Evolutionary conservation across 1,140 invertebrate genomes (phyloP), one percentile per base, ranked within the genome.

Genomic region (Camponotus vicinus): DNA sequence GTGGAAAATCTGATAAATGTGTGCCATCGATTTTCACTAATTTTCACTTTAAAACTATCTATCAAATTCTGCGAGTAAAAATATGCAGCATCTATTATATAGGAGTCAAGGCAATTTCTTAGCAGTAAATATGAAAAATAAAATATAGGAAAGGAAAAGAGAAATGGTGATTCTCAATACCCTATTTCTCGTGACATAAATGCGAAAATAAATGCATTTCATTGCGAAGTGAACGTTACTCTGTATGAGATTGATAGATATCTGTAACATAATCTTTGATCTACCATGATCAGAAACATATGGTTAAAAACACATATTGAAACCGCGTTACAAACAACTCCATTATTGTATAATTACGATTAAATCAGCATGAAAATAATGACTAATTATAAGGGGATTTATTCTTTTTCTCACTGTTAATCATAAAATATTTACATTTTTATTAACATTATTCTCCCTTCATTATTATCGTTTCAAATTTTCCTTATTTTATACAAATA

Each of bases 51-150:
- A 11, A 21, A 21, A 77, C 4, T 42, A 32, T 77, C 15, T 52
- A 52, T 4, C 3, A 59, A 61, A 21, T 77, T 77, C 1, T 15
- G 8, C 5, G 49, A 85, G 21, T 69, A 49, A 21, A 64, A 76
- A 77, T 57, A 61, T 21, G 40, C 42, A 21, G 13, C 37, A 34
- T 15, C 27, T 18, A 59, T 27, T 27, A 2, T 15, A 64, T 9
- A 4, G 6, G 6, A 64, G 32, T 83, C 49, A 49, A 75, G 67
- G 63, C 40, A 45, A 84, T 86, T 84, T 57, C 52, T 75, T 49
- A 73, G 69, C 52, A 11, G 40, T 42, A 75, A 84, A 86, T 86
- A 75, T 27, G 45, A 67, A 1, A 3, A 21, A 27, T 73, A 45
- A 42, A 83, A 83, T 45, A 42, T 5, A 64, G 9, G 15, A 63